phyloP scores from a whole-genome alignment of 2,113 vertebrate genomes.

The Alethe castanea region DNA sequence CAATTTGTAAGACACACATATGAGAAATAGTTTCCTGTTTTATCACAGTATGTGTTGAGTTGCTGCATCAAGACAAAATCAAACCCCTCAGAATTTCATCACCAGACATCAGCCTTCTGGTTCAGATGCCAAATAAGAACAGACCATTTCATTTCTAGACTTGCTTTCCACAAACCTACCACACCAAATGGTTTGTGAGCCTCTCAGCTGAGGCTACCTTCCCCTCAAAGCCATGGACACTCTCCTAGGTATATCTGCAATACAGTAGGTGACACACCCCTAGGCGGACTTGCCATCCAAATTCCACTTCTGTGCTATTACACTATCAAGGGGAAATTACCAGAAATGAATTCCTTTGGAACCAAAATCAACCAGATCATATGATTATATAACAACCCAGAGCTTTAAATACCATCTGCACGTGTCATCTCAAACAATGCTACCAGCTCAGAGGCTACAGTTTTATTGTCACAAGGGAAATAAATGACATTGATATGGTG shows the following conservation, averaged over 20 bases:
- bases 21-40: not conserved
- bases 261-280: not conserved
- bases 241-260: not conserved
- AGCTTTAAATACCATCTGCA: not conserved
- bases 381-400: not conserved
- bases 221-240: not conserved
- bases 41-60: not conserved
- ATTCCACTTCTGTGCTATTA: not conserved
- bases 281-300: rapidly evolving
- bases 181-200: not conserved
- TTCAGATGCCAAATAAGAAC: not conserved
- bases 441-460: not conserved
- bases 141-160: not conserved
- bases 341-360: conserved; percentile 1
- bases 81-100: not conserved
- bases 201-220: not conserved
- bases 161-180: not conserved
- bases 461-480: not conserved
- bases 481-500: not conserved
- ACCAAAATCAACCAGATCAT: not conserved
- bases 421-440: not conserved
- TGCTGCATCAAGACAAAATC: not conserved
- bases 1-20: not conserved
- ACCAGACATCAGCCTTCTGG: not conserved
- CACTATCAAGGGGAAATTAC: not conserved